phyloP scores from a whole-genome alignment of 2,888 invertebrate species.

The Mimumesa dahlbomi region DNA sequence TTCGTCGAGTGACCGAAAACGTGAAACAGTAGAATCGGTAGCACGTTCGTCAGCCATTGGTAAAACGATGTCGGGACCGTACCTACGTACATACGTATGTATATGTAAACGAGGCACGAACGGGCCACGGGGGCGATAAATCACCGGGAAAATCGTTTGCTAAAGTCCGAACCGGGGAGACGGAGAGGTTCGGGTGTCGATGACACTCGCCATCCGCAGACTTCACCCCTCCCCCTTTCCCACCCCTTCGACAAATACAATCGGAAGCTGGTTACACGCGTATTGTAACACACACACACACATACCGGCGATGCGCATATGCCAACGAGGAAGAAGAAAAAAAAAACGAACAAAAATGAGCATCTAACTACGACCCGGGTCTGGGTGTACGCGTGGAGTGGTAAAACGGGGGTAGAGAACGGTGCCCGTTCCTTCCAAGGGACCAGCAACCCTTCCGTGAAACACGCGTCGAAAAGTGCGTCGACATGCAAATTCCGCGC shows the following conservation, averaged over 20 bases:
- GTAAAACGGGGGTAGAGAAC: conserved; percentile 15
- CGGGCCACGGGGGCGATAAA: conserved; percentile 70
- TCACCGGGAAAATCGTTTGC: conserved; percentile 71
- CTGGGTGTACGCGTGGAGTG: too few relatives aligned
- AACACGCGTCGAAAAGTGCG: conserved; percentile 63
- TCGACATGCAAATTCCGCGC: conserved; percentile 71
- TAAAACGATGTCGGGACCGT: conserved; percentile 51
- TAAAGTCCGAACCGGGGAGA: conserved; percentile 51
- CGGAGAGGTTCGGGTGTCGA: conserved; percentile 47
- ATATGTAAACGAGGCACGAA: conserved; percentile 53
- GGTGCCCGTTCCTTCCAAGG: conserved; percentile 13
- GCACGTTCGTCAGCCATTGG: conserved; percentile 30
- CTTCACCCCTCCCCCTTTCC: too few relatives aligned
- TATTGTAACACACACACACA: too few relatives aligned
- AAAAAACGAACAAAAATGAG: conserved; percentile 41
- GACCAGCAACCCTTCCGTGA: conserved; percentile 49
- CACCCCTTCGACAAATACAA: too few relatives aligned
- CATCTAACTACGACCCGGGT: conserved; percentile 25
- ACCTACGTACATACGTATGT: too few relatives aligned
- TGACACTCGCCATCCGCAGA: conserved; percentile 55
- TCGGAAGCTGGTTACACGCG: conserved; percentile 31
- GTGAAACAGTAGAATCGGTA: conserved; percentile 57
- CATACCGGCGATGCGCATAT: too few relatives aligned
- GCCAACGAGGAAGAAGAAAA: too few relatives aligned
- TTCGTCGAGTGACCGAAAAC: neutral